Conservation (phyloP, 2,888 invertebrate species). For the Rhogogaster chlorosoma region DNA sequence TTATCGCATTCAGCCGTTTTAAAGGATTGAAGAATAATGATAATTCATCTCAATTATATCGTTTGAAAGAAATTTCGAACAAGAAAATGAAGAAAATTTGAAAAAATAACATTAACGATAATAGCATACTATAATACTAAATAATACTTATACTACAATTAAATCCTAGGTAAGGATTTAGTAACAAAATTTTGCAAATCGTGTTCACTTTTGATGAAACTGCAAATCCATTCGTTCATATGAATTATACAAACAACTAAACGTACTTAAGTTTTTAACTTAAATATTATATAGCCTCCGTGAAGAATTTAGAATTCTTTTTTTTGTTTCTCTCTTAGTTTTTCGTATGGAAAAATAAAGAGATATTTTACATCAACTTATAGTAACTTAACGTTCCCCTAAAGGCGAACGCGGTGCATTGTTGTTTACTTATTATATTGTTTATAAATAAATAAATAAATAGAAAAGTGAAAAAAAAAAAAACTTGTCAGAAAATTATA, state of each 20-base stretch:
- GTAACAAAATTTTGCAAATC: background rate
- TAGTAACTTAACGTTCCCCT: background rate
- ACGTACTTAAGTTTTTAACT: background rate
- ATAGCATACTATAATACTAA: background rate
- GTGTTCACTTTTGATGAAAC: slow-evolving; percentile 31
- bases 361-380: background rate
- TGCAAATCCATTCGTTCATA: slow-evolving; percentile 10
- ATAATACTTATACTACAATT: slow-evolving; percentile 11
- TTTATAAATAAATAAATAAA: slow-evolving; percentile 38
- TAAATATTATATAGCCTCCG: background rate
- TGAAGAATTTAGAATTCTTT: background rate
- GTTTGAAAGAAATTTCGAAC: slow-evolving; percentile 8
- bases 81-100: background rate
- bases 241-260: background rate
- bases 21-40: slow-evolving; percentile 12
- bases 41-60: slow-evolving; percentile 9
- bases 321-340: background rate
- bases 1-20: background rate
- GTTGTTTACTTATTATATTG: slow-evolving; percentile 28
- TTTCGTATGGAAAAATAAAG: background rate
- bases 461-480: background rate
- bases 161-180: background rate
- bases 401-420: background rate
- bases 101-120: background rate
- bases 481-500: background rate